phyloP scores from a whole-genome alignment of 2,888 invertebrate species.

The Athetis lepigone region DNA sequence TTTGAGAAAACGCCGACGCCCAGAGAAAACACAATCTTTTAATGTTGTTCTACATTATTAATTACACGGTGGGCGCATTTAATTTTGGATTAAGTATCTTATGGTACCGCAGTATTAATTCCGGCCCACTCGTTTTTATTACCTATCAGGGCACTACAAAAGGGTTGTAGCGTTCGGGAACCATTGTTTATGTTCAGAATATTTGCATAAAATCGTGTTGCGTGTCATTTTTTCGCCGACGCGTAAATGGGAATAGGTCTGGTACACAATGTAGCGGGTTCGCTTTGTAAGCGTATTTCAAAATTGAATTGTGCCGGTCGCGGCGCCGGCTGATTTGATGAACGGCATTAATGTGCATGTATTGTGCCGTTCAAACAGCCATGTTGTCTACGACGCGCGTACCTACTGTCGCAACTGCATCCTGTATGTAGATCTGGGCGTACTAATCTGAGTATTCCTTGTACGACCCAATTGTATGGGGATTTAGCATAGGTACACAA shows the following conservation, averaged over 20 bases:
- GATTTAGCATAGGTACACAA: slow-evolving; percentile 14
- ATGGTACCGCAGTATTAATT: slow-evolving; percentile 41
- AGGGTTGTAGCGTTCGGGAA: slow-evolving; percentile 58
- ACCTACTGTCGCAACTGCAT: slow-evolving; percentile 35
- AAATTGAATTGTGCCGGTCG: slow-evolving; percentile 72
- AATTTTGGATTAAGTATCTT: slow-evolving; percentile 54
- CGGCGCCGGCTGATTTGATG: slow-evolving; percentile 66
- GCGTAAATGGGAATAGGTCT: slow-evolving; percentile 67
- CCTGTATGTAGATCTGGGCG: slow-evolving; percentile 36
- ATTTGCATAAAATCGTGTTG: slow-evolving; percentile 73
- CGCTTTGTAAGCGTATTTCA: slow-evolving; percentile 69
- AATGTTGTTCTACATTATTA: slow-evolving; percentile 63
- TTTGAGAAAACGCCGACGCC: slow-evolving; percentile 53
- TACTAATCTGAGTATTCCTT: slow-evolving; percentile 43
- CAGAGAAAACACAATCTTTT: slow-evolving; percentile 59
- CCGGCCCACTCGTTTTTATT: slow-evolving; percentile 37
- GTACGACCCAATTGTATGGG: slow-evolving; percentile 35
- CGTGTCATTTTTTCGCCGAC: slow-evolving; percentile 67
- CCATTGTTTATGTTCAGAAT: slow-evolving; percentile 71
- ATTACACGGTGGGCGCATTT: slow-evolving; percentile 52
- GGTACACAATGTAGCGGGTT: slow-evolving; percentile 68
- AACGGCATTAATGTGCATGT: slow-evolving; percentile 66
- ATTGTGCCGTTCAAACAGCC: slow-evolving; percentile 36
- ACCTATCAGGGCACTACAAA: slow-evolving; percentile 38
- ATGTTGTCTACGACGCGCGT: slow-evolving; percentile 14